These are phyloP conservation scores for Zelleria hepariella DNA, from an alignment of 2,888 invertebrate genomes.

Conservation along the genomic window DNA sequence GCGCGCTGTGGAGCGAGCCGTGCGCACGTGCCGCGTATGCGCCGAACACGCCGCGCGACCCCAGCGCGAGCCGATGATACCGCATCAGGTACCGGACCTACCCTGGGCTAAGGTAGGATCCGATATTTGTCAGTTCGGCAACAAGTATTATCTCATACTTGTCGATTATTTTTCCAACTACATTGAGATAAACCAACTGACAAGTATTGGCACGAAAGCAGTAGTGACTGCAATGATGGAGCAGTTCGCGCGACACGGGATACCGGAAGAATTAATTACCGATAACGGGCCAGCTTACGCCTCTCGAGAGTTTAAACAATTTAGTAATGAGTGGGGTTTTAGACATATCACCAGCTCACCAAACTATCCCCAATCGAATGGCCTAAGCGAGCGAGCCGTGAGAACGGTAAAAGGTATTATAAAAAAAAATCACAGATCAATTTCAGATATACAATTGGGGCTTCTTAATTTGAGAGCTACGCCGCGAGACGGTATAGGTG, in stretches of 20 bases:
- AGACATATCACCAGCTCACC: background rate
- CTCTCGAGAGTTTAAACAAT: background rate
- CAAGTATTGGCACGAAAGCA: constrained; percentile 3
- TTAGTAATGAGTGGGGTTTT: background rate
- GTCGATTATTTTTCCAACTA: constrained; percentile 12
- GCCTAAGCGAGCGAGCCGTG: background rate
- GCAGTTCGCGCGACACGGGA: constrained; percentile 13
- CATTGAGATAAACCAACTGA: constrained; percentile 10
- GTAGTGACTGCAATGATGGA: constrained; percentile 9
- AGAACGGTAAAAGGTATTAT: background rate
- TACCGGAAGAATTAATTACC: constrained; percentile 10
- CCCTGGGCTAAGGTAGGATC: constrained; percentile 15
- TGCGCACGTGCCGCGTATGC: constrained; percentile 1
- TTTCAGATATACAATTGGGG: background rate
- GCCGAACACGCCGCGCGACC: background rate
- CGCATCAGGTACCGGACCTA: constrained; percentile 8
- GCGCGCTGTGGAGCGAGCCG: background rate
- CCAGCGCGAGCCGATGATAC: constrained; percentile 8
- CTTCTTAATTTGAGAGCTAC: background rate
- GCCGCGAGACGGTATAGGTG: background rate
- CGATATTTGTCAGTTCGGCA: constrained; percentile 14
- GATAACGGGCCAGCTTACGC: constrained; percentile 11
- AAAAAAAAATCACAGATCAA: background rate
- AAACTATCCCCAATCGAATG: background rate
- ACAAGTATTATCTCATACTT: constrained; percentile 11